Evolutionary conservation across 2,888 invertebrate genomes (phyloP).

Genomic region (Callyntrura sp.): DNA sequence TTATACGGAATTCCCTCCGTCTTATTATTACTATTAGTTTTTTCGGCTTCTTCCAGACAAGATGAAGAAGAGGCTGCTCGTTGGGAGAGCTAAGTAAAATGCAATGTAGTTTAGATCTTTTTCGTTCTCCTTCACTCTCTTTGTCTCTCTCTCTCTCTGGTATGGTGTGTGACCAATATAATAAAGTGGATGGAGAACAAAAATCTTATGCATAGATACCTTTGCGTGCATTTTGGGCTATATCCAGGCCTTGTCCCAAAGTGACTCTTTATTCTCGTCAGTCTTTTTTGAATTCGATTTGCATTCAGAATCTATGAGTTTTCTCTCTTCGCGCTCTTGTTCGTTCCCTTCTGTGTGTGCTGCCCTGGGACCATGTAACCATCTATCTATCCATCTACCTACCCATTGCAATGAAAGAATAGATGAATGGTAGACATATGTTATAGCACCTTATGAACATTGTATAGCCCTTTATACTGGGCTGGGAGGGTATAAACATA

Average conservation of each 20-base stretch:
- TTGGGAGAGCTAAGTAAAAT: conserved; percentile 49
- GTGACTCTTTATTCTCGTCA: conserved; percentile 79
- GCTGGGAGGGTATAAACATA: neutral
- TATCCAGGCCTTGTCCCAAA: conserved; percentile 69
- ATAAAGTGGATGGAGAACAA: neutral
- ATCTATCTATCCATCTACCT: neutral
- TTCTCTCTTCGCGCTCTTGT: conserved; percentile 56
- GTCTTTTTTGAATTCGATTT: conserved; percentile 78
- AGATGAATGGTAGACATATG: conserved; percentile 14
- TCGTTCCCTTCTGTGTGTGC: conserved; percentile 52
- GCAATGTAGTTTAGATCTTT: conserved; percentile 36
- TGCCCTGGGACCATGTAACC: conserved; percentile 26
- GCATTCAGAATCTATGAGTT: conserved; percentile 78
- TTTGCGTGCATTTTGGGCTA: conserved; percentile 12
- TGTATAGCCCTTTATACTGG: no score
- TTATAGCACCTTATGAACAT: no score
- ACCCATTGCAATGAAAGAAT: conserved; percentile 11
- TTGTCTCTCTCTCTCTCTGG: neutral
- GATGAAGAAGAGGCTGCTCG: conserved; percentile 27
- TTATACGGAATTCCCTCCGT: conserved; percentile 39
- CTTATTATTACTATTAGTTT: conserved; percentile 30
- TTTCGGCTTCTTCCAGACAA: conserved; percentile 10
- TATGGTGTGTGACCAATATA: conserved; percentile 68
- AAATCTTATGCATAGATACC: neutral
- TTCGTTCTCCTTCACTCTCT: neutral